Evolutionary conservation across 2,888 invertebrate genomes (phyloP), one percentile per base, ranked within the genome.

Genomic region (Mylabris sibirica): DNA sequence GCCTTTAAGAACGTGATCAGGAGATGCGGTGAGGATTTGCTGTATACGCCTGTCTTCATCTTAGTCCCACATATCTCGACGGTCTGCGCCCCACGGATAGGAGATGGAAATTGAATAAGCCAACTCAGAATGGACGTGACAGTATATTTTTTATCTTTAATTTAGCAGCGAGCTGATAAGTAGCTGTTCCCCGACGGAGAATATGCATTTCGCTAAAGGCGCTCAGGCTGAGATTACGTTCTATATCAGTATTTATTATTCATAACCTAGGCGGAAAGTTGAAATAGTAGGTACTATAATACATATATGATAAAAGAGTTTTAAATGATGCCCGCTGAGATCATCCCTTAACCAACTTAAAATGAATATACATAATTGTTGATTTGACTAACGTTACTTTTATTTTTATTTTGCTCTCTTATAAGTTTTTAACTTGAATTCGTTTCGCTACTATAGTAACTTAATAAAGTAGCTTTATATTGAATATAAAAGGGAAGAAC

Each of bases 111-210:
- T 84, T 84, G 83, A 84, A 84, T 84, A 83, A 84, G 82, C 83
- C 80, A 81, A 78, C 80, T 81, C 78, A 81, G 81, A 84, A 83
- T 81, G 83, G 81, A 84, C 83, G 83, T 84, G 84, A 83, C 84
- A 82, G 83, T 83, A 82, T 84, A 84, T 83, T 82, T 83, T 84
- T 84, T 84, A 84, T 84, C 84, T 84, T 84, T 84, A 84, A 84
- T 84, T 84, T 84, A 84, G 83, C 82, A 82, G 81, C 77, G 77
- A 75, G 75, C 82, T 84, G 84, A 84, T 84, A 84, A 84, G 83
- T 82, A 80, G 78, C 77, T 74, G 74, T 75, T 76, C 76, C 76
- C 75, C 76, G 79, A 72, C 76, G 74, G 75, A 79, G 81, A 83
- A 82, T 84, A 81, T 83, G 83, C 83, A 83, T 83, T 81, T 77